A percentile compares a stretch with the other conserved stretches of the same genome.
Evolutionary conservation across 2,888 invertebrate species (phyloP).

Genomic region (Cataglyphis cursor): DNA sequence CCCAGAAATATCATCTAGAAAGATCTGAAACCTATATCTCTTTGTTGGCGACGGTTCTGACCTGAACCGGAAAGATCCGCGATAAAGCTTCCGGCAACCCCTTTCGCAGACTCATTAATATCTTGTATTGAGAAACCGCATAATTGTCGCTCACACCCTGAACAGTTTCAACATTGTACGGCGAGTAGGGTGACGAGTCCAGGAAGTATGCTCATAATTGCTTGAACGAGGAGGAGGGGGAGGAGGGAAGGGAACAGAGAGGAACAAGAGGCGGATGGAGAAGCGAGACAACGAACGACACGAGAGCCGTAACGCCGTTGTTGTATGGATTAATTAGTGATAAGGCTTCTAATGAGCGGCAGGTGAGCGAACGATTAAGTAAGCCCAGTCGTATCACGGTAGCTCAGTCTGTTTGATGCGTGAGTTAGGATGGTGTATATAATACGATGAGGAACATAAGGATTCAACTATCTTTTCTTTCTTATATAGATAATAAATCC

Average conservation of each 20-base stretch:
- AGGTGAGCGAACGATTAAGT: conserved; percentile 79
- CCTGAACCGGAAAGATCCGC: conserved; percentile 36
- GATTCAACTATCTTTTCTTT: neutral
- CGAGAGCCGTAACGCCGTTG: conserved; percentile 85
- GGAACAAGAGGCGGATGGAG: conserved; percentile 67
- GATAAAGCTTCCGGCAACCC: conserved; percentile 25
- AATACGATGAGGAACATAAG: conserved; percentile 7
- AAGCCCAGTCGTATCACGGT: conserved; percentile 27
- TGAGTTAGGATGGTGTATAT: conserved; percentile 9
- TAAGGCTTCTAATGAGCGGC: conserved; percentile 87
- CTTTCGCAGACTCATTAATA: conserved; percentile 44
- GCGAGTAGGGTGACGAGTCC: conserved; percentile 80
- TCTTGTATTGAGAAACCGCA: conserved; percentile 68
- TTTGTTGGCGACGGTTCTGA: conserved; percentile 22
- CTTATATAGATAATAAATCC: neutral
- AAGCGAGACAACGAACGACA: conserved; percentile 82
- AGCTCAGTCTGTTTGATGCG: conserved; percentile 30
- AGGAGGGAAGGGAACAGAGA: conserved; percentile 56
- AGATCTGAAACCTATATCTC: neutral
- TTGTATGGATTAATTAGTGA: conserved; percentile 86
- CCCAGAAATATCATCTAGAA: neutral
- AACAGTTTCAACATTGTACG: conserved; percentile 49
- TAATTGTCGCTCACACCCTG: conserved; percentile 68
- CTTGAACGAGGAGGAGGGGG: conserved; percentile 52
- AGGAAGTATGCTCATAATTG: conserved; percentile 82